phyloP scores from a whole-genome alignment of 92 coral and sea anemone genomes.

The Heliopora coerulea region DNA sequence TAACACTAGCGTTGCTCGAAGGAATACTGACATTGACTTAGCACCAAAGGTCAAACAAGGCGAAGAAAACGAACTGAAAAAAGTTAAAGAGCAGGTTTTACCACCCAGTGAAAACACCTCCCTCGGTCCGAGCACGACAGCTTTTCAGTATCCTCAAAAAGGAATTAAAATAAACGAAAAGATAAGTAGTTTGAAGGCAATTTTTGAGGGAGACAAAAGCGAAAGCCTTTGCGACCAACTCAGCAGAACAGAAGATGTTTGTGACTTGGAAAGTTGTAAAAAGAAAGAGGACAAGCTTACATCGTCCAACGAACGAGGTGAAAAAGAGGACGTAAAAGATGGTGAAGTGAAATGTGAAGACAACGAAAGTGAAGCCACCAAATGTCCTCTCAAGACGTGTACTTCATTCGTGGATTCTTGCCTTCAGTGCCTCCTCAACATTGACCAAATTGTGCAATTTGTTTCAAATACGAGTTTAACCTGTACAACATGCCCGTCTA shows the following conservation, averaged over 20 bases:
- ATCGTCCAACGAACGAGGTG: not conserved
- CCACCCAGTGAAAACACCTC: not conserved
- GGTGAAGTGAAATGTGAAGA: not conserved
- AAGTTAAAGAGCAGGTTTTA: not conserved
- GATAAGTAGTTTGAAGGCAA: constrained; percentile 8
- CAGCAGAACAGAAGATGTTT: not conserved
- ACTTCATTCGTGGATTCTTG: constrained; percentile 6
- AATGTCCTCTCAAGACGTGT: not conserved
- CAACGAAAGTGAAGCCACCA: not conserved
- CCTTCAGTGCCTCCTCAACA: constrained; percentile 17
- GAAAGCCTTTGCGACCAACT: not conserved
- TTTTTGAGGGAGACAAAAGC: constrained; percentile 8
- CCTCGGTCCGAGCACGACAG: not conserved
- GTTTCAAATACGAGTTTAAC: not conserved
- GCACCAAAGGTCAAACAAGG: not conserved
- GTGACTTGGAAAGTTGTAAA: constrained; percentile 29
- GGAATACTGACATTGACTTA: not conserved
- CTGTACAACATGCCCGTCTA: not conserved
- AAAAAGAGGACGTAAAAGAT: not conserved
- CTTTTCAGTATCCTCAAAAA: not conserved
- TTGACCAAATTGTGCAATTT: constrained; percentile 1
- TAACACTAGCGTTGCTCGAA: not conserved
- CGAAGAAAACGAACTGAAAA: not conserved
- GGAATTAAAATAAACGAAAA: not conserved
- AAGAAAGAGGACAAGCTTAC: not conserved